Evolutionary conservation across 2,797 vertebrate species (phyloP).

Genomic region (Sardinella longiceps): DNA sequence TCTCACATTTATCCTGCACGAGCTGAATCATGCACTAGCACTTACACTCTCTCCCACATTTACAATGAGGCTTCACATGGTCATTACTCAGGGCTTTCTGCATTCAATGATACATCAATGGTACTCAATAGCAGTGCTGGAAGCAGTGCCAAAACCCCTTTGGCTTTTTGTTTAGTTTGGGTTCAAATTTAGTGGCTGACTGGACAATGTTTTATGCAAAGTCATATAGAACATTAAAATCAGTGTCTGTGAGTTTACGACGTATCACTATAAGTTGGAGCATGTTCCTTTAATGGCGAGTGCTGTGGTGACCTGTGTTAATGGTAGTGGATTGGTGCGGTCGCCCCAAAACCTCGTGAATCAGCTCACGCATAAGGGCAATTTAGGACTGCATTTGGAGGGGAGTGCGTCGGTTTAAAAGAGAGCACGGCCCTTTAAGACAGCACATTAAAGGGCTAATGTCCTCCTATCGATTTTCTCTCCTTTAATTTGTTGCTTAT

Average conservation of each 20-base stretch:
- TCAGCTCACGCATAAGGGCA: conserved; percentile 59
- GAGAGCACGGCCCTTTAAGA: conserved; percentile 64
- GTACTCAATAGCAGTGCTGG: not conserved
- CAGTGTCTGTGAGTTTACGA: conserved; percentile 29
- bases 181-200: not conserved
- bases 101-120: not conserved
- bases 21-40: not conserved
- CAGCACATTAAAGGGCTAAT: conserved; percentile 75
- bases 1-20: not conserved
- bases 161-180: too few relatives aligned
- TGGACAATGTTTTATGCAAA: conserved; percentile 33
- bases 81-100: not conserved
- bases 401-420: not conserved
- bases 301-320: conserved; percentile 44
- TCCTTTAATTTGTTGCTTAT: conserved; percentile 74
- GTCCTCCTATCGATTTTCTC: conserved; percentile 72
- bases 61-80: not conserved
- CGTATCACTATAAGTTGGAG: not conserved
- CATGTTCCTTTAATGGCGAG: conserved; percentile 15
- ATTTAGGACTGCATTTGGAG: conserved; percentile 70
- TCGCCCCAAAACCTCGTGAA: conserved; percentile 56
- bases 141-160: not conserved
- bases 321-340: conserved; percentile 39
- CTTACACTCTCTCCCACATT: not conserved
- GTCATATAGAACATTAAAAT: conserved; percentile 28